Evolutionary conservation across 2,888 invertebrate genomes (phyloP).

Genomic region (Drosophila demipolita): DNA sequence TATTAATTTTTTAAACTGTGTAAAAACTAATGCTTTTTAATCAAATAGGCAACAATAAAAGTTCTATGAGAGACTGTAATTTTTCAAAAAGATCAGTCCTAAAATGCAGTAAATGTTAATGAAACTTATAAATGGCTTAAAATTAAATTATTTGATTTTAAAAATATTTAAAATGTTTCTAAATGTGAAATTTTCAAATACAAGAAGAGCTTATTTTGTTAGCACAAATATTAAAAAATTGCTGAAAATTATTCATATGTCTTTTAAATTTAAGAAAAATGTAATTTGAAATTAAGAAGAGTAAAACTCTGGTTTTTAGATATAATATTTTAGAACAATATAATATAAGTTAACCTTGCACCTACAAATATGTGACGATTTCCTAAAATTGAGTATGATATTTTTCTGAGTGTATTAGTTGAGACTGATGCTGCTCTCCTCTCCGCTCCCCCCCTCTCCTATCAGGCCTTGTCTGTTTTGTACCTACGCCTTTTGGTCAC

Average conservation of each 20-base stretch:
- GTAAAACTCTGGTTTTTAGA: too few species aligned
- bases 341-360: too few species aligned
- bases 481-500: conserved; percentile 80
- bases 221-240: too few species aligned
- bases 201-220: too few species aligned
- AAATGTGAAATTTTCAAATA: not conserved
- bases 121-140: not conserved
- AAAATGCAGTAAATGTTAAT: not conserved
- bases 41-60: not conserved
- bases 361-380: too few species aligned
- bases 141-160: not conserved
- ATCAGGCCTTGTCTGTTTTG: conserved; percentile 24
- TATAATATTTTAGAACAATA: not conserved
- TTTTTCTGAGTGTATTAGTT: conserved; percentile 30
- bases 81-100: not conserved
- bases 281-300: too few species aligned
- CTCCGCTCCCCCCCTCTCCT: not conserved
- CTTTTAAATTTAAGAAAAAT: too few species aligned
- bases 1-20: not conserved
- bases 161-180: accelerated
- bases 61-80: accelerated
- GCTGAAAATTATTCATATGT: too few species aligned
- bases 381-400: too few species aligned
- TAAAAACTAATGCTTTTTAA: not conserved
- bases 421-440: conserved; percentile 9